Base-by-base conservation (phyloP, 1,140 invertebrate genomes). In the Drosophila erecta region DNA sequence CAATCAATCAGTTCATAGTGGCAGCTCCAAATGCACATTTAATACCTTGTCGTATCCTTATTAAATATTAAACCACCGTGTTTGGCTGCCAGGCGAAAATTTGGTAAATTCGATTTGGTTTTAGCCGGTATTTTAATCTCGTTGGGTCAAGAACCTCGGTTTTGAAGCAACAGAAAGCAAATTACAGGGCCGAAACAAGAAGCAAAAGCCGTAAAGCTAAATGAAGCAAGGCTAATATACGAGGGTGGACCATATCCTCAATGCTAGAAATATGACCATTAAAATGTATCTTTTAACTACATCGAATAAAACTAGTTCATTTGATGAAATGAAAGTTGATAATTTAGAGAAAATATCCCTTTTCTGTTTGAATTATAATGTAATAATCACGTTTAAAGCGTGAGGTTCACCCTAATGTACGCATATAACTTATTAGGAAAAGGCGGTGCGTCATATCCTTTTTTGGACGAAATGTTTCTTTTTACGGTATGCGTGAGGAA, bases 361-460 rank as follows among this genome's bases (percentile, higher is more conserved):
- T 10, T 30, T 7, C 7, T 30, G 27, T 7, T 30, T 30, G 1
- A 30, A 7, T 8, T 30, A 7, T 30, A 6, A n/a, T n/a, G n/a
- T n/a, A n/a, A n/a, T 17, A 17, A 17, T 17, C 17, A 17, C 17
- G 17, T 17, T 17, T 17, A 2, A 30, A 30, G 30, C 30, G 7
- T 30, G 3, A 30, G 24, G 44, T 5, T 7, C 64, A 65, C 64
- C 37, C 37, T n/a, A 66, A 22, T 24, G 7, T 41, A 1, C 50
- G n/a, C 33, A 14, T 41, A 37, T 3, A 61, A 15, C 30, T 61
- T 30, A 4, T 35, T 53, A 71, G 37, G 33, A 50, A 38, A 79
- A 44, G 54, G 56, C 73, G 49, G 67, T 85, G 81, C 81, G 81
- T 85, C 83, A 87, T 78, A 71, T 85, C 78, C 78, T 57, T 38